Percentiles rank a stretch among this genome's conserved stretches.
Evolutionary conservation across 2,113 vertebrate genomes (phyloP).

Genomic region (Anser brachyrhynchus): DNA sequence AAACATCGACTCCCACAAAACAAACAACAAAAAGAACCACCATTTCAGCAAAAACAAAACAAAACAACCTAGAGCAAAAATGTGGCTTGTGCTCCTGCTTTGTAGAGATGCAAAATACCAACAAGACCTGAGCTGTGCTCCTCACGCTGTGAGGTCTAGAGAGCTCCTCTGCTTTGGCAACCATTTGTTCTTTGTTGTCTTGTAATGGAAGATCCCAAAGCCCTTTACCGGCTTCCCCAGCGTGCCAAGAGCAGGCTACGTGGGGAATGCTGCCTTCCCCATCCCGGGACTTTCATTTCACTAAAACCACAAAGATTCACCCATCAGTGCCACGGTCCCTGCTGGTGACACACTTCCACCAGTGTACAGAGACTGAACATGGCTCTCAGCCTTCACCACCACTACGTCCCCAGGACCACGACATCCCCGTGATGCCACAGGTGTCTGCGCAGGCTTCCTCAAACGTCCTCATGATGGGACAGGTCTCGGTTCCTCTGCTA

Average conservation of each 20-base stretch:
- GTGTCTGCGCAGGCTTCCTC: background rate
- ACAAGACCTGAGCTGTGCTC: background rate
- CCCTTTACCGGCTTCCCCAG: background rate
- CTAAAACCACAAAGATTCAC: background rate
- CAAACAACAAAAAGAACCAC: background rate
- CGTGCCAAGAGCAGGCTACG: background rate
- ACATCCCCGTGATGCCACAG: background rate
- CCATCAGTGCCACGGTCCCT: background rate
- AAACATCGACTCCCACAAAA: background rate
- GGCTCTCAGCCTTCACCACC: background rate
- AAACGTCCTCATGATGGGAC: fast-evolving
- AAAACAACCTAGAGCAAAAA: background rate
- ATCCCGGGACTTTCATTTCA: background rate
- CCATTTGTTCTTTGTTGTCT: background rate
- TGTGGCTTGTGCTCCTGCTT: background rate
- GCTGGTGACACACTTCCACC: background rate
- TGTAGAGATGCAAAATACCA: background rate
- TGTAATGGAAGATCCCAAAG: background rate
- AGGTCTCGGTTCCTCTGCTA: background rate
- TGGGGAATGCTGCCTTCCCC: background rate
- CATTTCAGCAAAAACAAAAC: background rate
- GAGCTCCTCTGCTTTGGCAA: background rate
- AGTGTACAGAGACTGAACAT: fast-evolving
- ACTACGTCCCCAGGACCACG: fast-evolving
- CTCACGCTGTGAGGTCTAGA: background rate